phyloP scores from a whole-genome alignment of 1,140 invertebrate species.

The Drosophila nikananu region DNA sequence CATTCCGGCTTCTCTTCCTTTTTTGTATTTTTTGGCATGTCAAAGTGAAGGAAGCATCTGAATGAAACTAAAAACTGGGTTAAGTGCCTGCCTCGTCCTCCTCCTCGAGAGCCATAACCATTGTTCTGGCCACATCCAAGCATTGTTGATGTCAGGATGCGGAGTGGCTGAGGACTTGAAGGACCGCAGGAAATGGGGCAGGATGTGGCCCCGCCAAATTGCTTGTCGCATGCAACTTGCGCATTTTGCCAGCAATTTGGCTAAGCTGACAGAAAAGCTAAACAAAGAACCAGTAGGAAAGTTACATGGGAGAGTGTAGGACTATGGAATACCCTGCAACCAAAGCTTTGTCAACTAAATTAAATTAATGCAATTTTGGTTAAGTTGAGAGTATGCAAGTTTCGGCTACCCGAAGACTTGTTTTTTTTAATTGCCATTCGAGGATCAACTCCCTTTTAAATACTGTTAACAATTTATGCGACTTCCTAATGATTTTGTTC shows the following conservation, averaged over 20 bases:
- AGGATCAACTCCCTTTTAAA: background rate
- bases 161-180: slow-evolving; percentile 17
- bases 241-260: slow-evolving; percentile 53
- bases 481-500: background rate
- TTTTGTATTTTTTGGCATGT: slow-evolving; percentile 40
- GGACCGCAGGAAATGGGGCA: slow-evolving; percentile 47
- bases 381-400: background rate
- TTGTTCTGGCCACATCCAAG: slow-evolving; percentile 18
- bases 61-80: slow-evolving; percentile 69
- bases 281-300: background rate
- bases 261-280: slow-evolving; percentile 12
- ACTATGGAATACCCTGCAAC: background rate
- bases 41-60: slow-evolving; percentile 66
- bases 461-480: background rate
- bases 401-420: background rate
- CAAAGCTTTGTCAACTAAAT: no score
- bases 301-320: background rate
- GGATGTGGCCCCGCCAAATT: slow-evolving; percentile 58
- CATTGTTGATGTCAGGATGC: slow-evolving; percentile 51
- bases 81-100: slow-evolving; percentile 64
- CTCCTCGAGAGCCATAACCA: background rate
- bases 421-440: background rate
- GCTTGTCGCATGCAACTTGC: slow-evolving; percentile 67
- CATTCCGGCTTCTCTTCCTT: slow-evolving; percentile 36
- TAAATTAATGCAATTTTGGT: no score